Base-by-base conservation (phyloP, 2,888 invertebrate species). In the Hartigia nigra region DNA sequence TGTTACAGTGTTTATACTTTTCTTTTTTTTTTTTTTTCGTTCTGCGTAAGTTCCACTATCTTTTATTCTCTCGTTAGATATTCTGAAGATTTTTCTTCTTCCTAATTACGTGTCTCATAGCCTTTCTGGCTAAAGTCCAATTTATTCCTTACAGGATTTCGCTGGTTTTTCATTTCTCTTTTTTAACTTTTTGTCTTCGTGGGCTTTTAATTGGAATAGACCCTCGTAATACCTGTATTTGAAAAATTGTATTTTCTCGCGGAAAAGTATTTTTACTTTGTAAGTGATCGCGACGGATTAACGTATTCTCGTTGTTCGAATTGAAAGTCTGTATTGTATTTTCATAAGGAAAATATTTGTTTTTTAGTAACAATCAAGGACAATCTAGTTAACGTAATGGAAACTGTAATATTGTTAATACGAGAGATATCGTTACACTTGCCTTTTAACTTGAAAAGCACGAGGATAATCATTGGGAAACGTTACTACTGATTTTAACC, bases 381-480 rank as follows among this genome's bases (percentile, higher is more conserved):
- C 74, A 78, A 75, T 69, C 39, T 78, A 75, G 55, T 74, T 79
- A 70, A 23, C 14, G 23, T 23, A 23, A 39, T 39, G 39, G 5
- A 39, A 75, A 31, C 31, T 75, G 75, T 75, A 75, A 75, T 34
- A 75, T 35, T 35, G 31, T n/a, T 72, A 72, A 72, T 72, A 80
- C 78, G 74, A 77, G 77, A 80, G 79, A 84, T 85, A 83, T 84
- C 85, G 85, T 86, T 82, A 81, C 78, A 85, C 83, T 86, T 85
- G 86, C 84, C 82, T 83, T 79, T 79, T 78, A 79, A 81, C 69
- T 82, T 74, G 74, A 75, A 81, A 70, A 80, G 76, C 75, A 77
- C 74, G 78, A 83, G 79, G 77, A 79, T 82, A 82, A 82, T 77
- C 72, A 81, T 84, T 83, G 81, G 81, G 80, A 84, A 39, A 80